Percentiles rank a stretch among this genome's conserved stretches.
Conservation (phyloP, 1,140 invertebrate genomes). For the Drosophila orena region DNA sequence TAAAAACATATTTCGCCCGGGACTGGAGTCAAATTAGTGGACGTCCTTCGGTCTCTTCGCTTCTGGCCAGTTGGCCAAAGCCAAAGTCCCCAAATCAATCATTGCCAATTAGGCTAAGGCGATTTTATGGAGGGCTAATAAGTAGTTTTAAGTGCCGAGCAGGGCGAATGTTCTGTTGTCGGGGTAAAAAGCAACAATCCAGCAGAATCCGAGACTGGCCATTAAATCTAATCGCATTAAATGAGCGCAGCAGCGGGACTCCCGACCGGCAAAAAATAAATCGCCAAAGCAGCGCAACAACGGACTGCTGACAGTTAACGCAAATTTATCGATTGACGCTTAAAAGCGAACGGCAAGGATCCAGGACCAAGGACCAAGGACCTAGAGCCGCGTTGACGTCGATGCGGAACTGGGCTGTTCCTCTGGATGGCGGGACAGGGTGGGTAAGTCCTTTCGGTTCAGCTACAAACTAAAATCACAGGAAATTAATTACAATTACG, state of each 20-base stretch:
- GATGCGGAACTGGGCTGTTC: slow-evolving; percentile 31
- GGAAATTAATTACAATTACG: slow-evolving; percentile 83
- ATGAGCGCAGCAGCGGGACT: slow-evolving; percentile 56
- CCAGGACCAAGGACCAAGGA: slow-evolving; percentile 19
- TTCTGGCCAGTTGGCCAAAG: background rate
- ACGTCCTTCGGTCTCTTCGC: background rate
- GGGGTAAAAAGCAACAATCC: slow-evolving; percentile 41
- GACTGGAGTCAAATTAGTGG: slow-evolving; percentile 59
- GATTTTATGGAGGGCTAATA: slow-evolving; percentile 71
- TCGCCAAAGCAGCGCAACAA: slow-evolving; percentile 6
- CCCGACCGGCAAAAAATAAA: slow-evolving; percentile 37
- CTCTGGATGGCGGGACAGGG: slow-evolving; percentile 35
- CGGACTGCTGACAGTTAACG: slow-evolving; percentile 74
- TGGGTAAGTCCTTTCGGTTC: slow-evolving; percentile 43
- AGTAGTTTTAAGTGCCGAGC: slow-evolving; percentile 70
- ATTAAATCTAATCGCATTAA: slow-evolving; percentile 83
- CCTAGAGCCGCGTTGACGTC: slow-evolving; percentile 15
- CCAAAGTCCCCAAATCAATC: slow-evolving; percentile 66
- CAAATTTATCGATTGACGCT: slow-evolving; percentile 82
- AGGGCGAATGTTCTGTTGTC: slow-evolving; percentile 52
- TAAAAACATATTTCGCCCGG: slow-evolving; percentile 75
- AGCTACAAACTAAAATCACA: slow-evolving; percentile 74
- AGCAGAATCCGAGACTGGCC: slow-evolving; percentile 47
- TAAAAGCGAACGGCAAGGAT: slow-evolving; percentile 62
- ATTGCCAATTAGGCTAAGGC: slow-evolving; percentile 78